These are phyloP conservation scores for Chondrilla cf. caribensis DNA, from an alignment of 37 sponge, comb jelly and placozoan species.

Conservation along the genomic window DNA sequence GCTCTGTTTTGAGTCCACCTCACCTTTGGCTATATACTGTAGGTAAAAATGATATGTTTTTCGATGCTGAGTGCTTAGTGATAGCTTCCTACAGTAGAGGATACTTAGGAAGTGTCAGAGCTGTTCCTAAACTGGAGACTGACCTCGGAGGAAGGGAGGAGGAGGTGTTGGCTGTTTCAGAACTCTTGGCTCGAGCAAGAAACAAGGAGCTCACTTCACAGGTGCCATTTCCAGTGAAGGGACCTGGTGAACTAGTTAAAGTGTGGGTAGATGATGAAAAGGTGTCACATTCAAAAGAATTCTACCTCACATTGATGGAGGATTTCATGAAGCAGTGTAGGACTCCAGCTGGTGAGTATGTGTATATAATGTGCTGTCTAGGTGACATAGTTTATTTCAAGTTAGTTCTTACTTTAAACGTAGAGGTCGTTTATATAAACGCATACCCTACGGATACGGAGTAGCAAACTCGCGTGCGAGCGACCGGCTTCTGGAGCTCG, in stretches of 20 bases:
- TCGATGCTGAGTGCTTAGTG: neutral
- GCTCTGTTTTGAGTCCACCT: no score
- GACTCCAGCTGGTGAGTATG: conserved; percentile 15
- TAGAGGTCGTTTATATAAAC: no score
- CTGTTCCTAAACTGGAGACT: neutral
- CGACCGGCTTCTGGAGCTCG: no score
- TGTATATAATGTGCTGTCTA: no score
- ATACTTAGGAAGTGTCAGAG: neutral
- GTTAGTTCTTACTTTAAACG: no score
- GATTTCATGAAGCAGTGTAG: conserved; percentile 10
- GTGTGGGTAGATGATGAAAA: conserved; percentile 26
- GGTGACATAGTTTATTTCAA: no score
- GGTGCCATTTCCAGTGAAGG: neutral
- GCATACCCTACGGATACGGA: no score
- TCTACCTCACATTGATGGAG: conserved; percentile 14
- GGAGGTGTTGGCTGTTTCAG: neutral
- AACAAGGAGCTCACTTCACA: neutral
- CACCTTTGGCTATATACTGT: no score
- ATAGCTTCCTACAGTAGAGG: neutral
- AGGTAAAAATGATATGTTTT: neutral
- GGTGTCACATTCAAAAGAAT: conserved; percentile 16
- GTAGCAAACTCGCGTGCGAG: no score
- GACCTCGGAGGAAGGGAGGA: conserved; percentile 2
- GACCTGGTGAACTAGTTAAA: neutral
- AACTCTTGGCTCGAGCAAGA: neutral